A percentile compares a stretch with the other conserved stretches of the same genome.
These are phyloP conservation scores for Peromyscus californicus DNA, from an alignment of 2,113 vertebrate species.

Conservation along the genomic window DNA sequence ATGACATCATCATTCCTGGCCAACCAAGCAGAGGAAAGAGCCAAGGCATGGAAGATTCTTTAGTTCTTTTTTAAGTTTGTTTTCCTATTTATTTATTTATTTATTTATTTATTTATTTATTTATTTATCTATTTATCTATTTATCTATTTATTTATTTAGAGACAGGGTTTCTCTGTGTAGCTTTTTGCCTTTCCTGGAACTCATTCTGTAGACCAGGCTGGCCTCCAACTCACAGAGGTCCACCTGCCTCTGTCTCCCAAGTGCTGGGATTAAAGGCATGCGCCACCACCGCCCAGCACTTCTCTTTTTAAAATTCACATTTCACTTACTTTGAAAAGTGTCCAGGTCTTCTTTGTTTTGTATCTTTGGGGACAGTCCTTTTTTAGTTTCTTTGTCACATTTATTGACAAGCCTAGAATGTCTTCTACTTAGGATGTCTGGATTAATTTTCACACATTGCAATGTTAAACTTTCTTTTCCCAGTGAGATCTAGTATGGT, in stretches of 20 bases:
- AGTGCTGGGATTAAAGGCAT: too few species aligned
- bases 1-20: constrained; percentile 82
- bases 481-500: not conserved
- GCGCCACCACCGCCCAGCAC: too few species aligned
- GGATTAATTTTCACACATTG: not conserved
- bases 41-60: constrained; percentile 56
- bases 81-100: not conserved
- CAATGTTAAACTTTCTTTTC: not conserved
- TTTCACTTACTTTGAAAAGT: constrained; percentile 64
- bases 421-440: not conserved
- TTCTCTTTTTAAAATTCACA: not conserved
- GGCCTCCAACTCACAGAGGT: too few species aligned
- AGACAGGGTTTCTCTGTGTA: too few species aligned
- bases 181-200: too few species aligned
- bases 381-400: constrained; percentile 24
- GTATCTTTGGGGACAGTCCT: not conserved
- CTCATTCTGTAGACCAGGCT: too few species aligned
- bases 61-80: not conserved
- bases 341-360: not conserved
- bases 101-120: not conserved
- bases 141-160: too few species aligned
- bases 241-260: too few species aligned
- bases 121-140: constrained; percentile 25
- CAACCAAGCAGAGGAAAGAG: constrained; percentile 82
- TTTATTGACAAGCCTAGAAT: not conserved